Base-by-base conservation (phyloP, 1,140 invertebrate genomes). In the Apis dorsata region DNA sequence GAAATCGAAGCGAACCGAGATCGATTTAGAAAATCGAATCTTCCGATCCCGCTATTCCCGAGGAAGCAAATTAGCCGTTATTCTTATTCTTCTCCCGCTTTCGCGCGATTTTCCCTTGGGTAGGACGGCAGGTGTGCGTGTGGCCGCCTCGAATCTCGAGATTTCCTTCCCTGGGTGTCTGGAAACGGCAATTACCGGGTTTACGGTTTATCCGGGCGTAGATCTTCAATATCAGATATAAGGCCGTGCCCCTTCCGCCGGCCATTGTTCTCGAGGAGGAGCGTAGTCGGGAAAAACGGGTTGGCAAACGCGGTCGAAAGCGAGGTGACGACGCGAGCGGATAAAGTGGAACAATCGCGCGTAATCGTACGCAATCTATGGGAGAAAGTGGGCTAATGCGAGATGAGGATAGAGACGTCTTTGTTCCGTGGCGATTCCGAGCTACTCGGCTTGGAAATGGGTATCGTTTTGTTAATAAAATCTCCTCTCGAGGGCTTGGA, bases 331-430 rank as follows among this genome's bases (percentile, higher is more conserved):
- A 70, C 73, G 62, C 72, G 62, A 66, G 59, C 68, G 72, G 83
- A 87, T 80, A 85, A 75, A 88, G 86, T 88, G 85, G 87, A 88
- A 88, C 87, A 80, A 88, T 88, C 84, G 59, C 87, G 66, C 84
- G 81, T 88, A 88, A 88, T 88, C 86, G 77, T 85, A 88, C 87
- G 87, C 87, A 88, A 88, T 88, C 86, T 88, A 83, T 88, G 66
- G 76, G 87, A 81, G 87, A 88, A 88, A 88, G 87, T 88, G 87
- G 87, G 87, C 87, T 88, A 88, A 88, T 88, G 85, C 69, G 76
- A 60, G 51, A 76, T 19, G 53, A 62, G 60, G 73, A 74, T 66
- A 66, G 28, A 44, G 12, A 87, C 86, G 81, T 84, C 86, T 88
- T 88, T 85, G 83, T 88, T 83, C 80, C 62, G 62, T n/a, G 76